Conservation (phyloP, 2,797 vertebrate species). For the Lagocephalus sceleratus region DNA sequence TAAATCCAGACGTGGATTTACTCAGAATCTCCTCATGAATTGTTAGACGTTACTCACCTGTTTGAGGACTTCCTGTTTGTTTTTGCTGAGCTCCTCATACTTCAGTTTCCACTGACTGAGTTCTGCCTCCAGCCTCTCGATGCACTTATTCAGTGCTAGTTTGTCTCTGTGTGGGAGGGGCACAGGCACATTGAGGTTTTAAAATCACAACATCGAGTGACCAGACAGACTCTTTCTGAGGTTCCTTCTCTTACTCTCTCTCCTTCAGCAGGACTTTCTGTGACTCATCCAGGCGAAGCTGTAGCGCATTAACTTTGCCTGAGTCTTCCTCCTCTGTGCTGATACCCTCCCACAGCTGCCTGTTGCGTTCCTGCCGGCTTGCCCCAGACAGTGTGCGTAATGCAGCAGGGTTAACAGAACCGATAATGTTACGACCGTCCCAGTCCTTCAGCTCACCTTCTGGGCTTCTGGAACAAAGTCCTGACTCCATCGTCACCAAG, state of each 20-base stretch:
- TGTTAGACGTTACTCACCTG: slow-evolving; percentile 78
- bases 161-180: slow-evolving; percentile 83
- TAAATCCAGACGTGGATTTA: no score
- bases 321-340: slow-evolving; percentile 81
- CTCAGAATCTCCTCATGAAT: not conserved
- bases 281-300: slow-evolving; percentile 91
- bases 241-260: slow-evolving; percentile 79
- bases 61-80: slow-evolving; percentile 90
- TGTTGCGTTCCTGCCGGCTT: slow-evolving; percentile 84
- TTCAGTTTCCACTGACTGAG: slow-evolving; percentile 95
- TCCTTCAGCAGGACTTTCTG: slow-evolving; percentile 92
- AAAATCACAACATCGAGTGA: not conserved
- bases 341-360: slow-evolving; percentile 87
- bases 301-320: slow-evolving; percentile 83
- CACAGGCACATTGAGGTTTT: slow-evolving; percentile 6
- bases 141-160: slow-evolving; percentile 85
- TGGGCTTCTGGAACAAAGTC: slow-evolving; percentile 70
- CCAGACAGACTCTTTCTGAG: not conserved
- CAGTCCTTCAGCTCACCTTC: slow-evolving; percentile 79
- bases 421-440: slow-evolving; percentile 70
- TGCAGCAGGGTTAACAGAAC: slow-evolving; percentile 49
- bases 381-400: slow-evolving; percentile 68
- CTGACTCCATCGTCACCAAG: slow-evolving; percentile 81
- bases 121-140: slow-evolving; percentile 91
- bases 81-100: slow-evolving; percentile 92